Evolutionary conservation across 2,888 invertebrate species (phyloP).

Genomic region (Hyppa rectilinea): DNA sequence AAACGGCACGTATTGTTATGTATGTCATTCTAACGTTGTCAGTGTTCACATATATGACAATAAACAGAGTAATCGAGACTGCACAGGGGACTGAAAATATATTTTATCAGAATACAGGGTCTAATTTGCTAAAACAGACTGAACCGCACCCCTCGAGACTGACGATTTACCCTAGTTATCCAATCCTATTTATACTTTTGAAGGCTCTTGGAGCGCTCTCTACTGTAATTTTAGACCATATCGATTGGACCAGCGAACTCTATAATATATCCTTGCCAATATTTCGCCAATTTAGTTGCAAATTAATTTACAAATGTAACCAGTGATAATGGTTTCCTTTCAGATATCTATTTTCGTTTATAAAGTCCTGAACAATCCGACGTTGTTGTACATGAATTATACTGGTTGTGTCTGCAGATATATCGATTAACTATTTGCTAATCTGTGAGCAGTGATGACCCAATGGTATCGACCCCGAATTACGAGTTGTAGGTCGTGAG

Average conservation of each 20-base stretch:
- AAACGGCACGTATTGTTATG: slow-evolving; percentile 1
- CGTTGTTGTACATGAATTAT: neutral
- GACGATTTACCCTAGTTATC: slow-evolving; percentile 78
- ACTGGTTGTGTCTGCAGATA: neutral
- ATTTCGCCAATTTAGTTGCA: slow-evolving; percentile 62
- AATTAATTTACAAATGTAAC: slow-evolving; percentile 32
- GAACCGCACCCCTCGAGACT: slow-evolving; percentile 77
- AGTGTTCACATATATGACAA: slow-evolving; percentile 22
- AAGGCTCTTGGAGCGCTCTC: slow-evolving; percentile 56
- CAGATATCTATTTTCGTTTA: slow-evolving; percentile 32
- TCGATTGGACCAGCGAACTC: slow-evolving; percentile 60
- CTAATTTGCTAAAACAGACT: slow-evolving; percentile 64
- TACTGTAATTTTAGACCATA: slow-evolving; percentile 57
- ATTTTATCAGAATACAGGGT: slow-evolving; percentile 61
- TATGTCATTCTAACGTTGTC: slow-evolving; percentile 21
- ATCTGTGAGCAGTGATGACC: no score
- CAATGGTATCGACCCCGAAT: no score
- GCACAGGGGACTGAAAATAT: slow-evolving; percentile 27
- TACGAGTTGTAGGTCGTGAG: no score
- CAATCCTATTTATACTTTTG: slow-evolving; percentile 62
- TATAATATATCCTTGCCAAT: slow-evolving; percentile 52
- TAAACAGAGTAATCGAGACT: slow-evolving; percentile 12
- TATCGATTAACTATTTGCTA: neutral
- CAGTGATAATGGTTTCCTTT: slow-evolving; percentile 50
- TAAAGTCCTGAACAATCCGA: neutral